These are phyloP conservation scores for Willisornis vidua DNA, from an alignment of 2,113 vertebrate species.

Conservation along the genomic window DNA sequence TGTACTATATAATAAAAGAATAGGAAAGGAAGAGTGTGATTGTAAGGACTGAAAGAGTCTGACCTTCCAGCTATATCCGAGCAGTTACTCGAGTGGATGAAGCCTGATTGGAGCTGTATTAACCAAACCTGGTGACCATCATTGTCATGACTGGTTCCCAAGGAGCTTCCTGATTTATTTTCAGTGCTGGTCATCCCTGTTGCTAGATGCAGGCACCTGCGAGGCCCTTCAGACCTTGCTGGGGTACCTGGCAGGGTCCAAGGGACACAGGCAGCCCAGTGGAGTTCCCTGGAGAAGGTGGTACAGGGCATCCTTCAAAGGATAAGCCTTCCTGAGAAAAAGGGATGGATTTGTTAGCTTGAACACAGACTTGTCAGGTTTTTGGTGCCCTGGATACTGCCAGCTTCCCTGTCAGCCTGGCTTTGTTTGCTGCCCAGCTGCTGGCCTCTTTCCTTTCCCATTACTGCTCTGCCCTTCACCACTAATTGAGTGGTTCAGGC, in stretches of 20 bases:
- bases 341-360: not conserved
- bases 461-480: not conserved
- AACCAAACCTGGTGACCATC: not conserved
- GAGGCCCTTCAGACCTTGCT: not conserved
- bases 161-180: not conserved
- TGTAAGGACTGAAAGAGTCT: not conserved
- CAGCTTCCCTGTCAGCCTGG: not conserved
- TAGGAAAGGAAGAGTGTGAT: not conserved
- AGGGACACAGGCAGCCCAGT: not conserved
- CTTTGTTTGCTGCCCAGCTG: not conserved
- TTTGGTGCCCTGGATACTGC: not conserved
- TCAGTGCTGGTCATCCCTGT: accelerated
- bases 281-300: not conserved
- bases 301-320: not conserved
- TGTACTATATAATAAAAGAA: not conserved
- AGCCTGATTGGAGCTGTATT: not conserved
- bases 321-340: not conserved
- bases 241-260: not conserved
- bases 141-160: not conserved
- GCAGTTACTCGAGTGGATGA: not conserved
- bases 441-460: not conserved
- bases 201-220: not conserved
- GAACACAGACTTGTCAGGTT: not conserved
- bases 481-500: not conserved
- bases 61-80: not conserved